Conservation (phyloP, 2,888 invertebrate species). For the Acrocyrtus sp. region DNA sequence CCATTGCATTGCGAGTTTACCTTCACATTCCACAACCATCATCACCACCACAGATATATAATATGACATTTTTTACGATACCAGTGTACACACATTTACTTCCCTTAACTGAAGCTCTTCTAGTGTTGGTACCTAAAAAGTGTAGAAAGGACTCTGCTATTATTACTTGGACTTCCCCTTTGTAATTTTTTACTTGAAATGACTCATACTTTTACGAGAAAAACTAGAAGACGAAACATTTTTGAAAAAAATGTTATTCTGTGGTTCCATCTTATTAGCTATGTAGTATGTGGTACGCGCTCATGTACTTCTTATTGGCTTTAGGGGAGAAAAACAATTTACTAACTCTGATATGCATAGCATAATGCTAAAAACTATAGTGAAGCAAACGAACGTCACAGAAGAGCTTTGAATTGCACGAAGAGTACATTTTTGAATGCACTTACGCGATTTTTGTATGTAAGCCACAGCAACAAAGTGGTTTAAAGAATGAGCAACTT, state of each 20-base stretch:
- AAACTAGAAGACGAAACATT: constrained; percentile 1
- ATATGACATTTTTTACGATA: no score
- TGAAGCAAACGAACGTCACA: no score
- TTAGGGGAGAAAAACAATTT: constrained; percentile 12
- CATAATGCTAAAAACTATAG: not conserved
- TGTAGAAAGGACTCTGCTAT: no score
- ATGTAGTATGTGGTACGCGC: constrained; percentile 26
- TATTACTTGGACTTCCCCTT: constrained; percentile 27
- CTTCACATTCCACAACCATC: no score
- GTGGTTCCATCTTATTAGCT: constrained; percentile 17
- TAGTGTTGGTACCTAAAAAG: no score
- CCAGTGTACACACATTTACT: no score
- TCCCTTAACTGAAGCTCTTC: no score
- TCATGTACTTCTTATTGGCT: constrained; percentile 10
- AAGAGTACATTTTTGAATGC: not conserved
- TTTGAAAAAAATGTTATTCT: constrained; percentile 6
- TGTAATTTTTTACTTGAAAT: not conserved
- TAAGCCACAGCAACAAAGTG: constrained; percentile 5
- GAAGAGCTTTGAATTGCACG: no score
- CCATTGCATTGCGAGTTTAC: no score
- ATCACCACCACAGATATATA: no score
- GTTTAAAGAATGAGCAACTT: no score
- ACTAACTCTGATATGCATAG: not conserved
- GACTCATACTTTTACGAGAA: no score
- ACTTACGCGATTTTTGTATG: not conserved